Conservation (phyloP, 2,888 invertebrate genomes). For the Leistus spinibarbis region DNA sequence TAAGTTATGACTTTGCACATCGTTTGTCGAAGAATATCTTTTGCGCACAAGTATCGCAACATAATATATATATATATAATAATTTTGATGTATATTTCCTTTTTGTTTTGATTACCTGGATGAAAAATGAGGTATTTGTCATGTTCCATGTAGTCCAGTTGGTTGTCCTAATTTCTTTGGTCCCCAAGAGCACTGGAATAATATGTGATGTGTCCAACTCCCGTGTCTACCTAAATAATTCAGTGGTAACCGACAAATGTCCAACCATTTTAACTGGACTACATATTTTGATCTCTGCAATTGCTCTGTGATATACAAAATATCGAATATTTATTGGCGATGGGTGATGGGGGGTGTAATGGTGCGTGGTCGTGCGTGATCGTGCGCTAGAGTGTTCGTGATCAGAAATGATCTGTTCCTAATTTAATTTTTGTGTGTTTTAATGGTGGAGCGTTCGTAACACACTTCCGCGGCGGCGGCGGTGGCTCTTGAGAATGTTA, state of each 20-base stretch:
- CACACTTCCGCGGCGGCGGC: background rate
- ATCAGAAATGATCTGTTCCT: background rate
- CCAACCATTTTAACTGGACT: conserved; percentile 22
- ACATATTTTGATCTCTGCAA: too few species aligned
- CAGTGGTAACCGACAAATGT: conserved; percentile 5
- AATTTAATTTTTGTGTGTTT: background rate
- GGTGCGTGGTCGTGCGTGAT: background rate
- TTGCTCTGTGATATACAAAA: conserved; percentile 2
- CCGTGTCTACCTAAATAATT: conserved; percentile 33
- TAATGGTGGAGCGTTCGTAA: background rate
- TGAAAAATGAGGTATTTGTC: conserved; percentile 12
- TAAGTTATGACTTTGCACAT: too few species aligned
- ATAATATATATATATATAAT: too few species aligned
- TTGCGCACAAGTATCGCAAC: too few species aligned
- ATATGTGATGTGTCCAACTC: conserved; percentile 11
- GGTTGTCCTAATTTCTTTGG: background rate
- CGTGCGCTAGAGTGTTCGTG: background rate
- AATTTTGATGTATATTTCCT: too few species aligned
- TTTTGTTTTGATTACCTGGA: background rate
- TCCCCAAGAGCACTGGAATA: conserved; percentile 8
- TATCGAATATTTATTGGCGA: background rate
- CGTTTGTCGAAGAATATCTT: too few species aligned
- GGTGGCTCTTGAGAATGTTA: background rate
- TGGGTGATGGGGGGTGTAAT: background rate
- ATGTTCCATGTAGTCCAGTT: background rate